Percentiles rank a stretch among this genome's conserved stretches.
Conservation (phyloP, 2,888 invertebrate species). For the Bellardia pandia region DNA sequence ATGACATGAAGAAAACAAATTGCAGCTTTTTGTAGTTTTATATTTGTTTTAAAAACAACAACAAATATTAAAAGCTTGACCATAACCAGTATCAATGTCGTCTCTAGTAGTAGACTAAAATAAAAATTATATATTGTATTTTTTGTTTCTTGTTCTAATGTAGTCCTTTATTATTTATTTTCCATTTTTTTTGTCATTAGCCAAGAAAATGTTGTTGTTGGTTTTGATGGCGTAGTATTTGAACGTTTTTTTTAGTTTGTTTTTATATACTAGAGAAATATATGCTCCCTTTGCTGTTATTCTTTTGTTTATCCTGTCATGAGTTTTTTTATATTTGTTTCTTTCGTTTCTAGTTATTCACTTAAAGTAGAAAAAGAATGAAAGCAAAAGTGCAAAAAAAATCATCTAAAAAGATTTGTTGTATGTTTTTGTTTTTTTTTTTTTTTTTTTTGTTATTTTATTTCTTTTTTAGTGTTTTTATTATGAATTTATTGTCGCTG, state of each 20-base stretch:
- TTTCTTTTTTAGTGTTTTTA: conserved; percentile 6
- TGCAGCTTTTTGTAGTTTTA: conserved; percentile 32
- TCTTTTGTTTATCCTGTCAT: conserved; percentile 33
- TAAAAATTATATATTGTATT: neutral
- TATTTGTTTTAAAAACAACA: conserved; percentile 35
- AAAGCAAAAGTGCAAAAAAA: neutral
- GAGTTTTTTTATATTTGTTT: neutral
- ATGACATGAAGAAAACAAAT: conserved; percentile 39
- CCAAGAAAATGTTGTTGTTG: neutral
- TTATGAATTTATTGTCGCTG: conserved; percentile 18
- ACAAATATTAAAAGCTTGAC: conserved; percentile 60
- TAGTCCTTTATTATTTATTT: neutral
- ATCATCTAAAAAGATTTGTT: neutral
- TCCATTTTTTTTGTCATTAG: neutral
- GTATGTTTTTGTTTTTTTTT: conserved; percentile 6
- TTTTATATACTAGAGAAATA: neutral
- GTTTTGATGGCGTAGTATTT: neutral
- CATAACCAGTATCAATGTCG: conserved; percentile 64
- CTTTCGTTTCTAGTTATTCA: neutral
- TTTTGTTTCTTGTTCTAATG: neutral
- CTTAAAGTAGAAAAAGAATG: neutral
- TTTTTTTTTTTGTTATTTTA: conserved; percentile 18
- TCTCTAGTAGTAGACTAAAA: neutral
- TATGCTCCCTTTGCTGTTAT: neutral
- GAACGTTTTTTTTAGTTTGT: neutral